Evolutionary conservation across 2,797 vertebrate genomes (phyloP).

Genomic region (Octomys mimax): DNA sequence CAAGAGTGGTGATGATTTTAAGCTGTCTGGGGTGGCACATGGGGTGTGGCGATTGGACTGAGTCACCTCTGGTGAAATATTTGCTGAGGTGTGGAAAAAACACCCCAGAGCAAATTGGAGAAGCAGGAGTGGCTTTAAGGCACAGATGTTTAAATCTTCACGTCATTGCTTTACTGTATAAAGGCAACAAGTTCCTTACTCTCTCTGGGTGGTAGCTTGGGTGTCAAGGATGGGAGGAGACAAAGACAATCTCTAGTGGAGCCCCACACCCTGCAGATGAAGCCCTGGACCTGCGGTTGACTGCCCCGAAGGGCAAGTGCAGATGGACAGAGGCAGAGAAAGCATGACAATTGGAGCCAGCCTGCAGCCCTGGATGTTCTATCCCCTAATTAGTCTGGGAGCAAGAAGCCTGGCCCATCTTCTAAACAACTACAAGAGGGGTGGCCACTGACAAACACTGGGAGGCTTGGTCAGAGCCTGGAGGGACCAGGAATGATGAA

Average conservation of each 20-base stretch:
- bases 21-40: not conserved
- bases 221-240: not conserved
- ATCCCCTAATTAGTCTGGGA: not conserved
- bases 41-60: not conserved
- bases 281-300: not conserved
- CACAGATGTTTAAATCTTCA: not conserved
- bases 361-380: not conserved
- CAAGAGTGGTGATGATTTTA: not conserved
- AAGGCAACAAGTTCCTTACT: not conserved
- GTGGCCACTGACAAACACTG: not conserved
- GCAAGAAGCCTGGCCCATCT: not conserved
- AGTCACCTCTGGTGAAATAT: slow-evolving; percentile 52
- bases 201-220: not conserved
- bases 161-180: not conserved
- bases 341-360: not conserved
- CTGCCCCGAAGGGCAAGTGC: not conserved
- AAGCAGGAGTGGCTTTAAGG: not conserved
- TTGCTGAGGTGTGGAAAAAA: slow-evolving; percentile 50
- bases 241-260: not conserved
- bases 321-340: not conserved
- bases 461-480: not conserved
- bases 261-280: not conserved
- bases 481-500: not conserved
- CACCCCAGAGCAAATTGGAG: slow-evolving; percentile 28
- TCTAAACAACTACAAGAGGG: not conserved